These are phyloP conservation scores for Lagorchestes hirsutus DNA, from an alignment of 2,797 vertebrate species.

Conservation along the genomic window DNA sequence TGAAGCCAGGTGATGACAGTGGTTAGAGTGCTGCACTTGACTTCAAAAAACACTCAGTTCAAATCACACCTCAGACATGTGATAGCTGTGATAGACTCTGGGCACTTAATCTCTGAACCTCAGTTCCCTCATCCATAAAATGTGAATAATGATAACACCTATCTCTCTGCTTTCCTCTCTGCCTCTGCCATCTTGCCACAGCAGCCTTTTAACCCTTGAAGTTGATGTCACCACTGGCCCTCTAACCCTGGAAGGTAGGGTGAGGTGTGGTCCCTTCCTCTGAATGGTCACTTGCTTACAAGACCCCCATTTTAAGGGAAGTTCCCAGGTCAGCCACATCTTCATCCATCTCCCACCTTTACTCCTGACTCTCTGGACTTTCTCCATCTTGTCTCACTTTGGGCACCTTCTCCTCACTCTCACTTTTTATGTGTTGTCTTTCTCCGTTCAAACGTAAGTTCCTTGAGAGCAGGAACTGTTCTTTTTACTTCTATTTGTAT, in stretches of 20 bases:
- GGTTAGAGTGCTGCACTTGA: not conserved
- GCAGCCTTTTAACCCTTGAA: not conserved
- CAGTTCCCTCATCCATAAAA: not conserved
- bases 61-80: not conserved
- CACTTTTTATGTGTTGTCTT: not conserved
- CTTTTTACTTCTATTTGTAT: not conserved
- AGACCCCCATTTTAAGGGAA: not conserved
- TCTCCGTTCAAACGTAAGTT: not conserved
- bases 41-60: not conserved
- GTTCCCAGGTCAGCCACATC: not conserved
- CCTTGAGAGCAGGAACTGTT: not conserved
- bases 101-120: not conserved
- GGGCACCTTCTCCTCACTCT: not conserved
- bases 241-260: not conserved
- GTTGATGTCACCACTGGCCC: not conserved
- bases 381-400: not conserved
- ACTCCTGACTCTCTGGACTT: not conserved
- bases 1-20: not conserved
- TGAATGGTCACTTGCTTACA: not conserved
- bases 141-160: too few relatives aligned
- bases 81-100: not conserved
- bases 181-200: not conserved
- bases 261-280: not conserved
- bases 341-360: not conserved
- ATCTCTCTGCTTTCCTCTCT: not conserved